These are phyloP conservation scores for Drosophila subobscura DNA, from an alignment of 1,140 invertebrate genomes.

Conservation along the genomic window DNA sequence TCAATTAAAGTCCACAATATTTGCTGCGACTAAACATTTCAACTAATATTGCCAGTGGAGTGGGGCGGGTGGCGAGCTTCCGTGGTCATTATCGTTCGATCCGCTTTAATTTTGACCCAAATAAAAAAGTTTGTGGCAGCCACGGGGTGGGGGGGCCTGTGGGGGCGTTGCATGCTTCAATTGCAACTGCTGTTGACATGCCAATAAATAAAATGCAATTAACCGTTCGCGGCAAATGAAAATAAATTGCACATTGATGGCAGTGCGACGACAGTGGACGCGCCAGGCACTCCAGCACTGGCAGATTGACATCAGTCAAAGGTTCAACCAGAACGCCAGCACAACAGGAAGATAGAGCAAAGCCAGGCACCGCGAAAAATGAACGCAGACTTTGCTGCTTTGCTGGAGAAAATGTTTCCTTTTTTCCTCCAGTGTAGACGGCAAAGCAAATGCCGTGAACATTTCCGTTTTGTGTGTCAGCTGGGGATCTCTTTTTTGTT, in stretches of 20 bases:
- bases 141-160: too few species aligned
- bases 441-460: conserved; percentile 7
- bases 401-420: background rate
- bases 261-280: conserved; percentile 37
- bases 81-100: conserved; percentile 22
- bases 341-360: conserved; percentile 6
- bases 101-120: conserved; percentile 53
- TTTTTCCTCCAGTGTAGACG: conserved; percentile 8
- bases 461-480: conserved; percentile 18
- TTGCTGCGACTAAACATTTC: conserved; percentile 35
- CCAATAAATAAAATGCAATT: conserved; percentile 81
- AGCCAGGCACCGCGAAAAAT: conserved; percentile 15
- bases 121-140: conserved; percentile 21
- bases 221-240: conserved; percentile 70
- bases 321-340: conserved; percentile 1
- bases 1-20: conserved; percentile 44
- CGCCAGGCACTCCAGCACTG: conserved; percentile 29
- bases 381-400: background rate
- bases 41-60: conserved; percentile 36
- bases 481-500: conserved; percentile 19
- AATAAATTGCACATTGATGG: conserved; percentile 78
- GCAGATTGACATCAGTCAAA: conserved; percentile 54
- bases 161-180: conserved; percentile 18
- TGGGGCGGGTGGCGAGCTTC: conserved; percentile 1
- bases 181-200: conserved; percentile 73